Base-by-base conservation (phyloP, 1,140 invertebrate species). In the Saccostrea cuccullata region DNA sequence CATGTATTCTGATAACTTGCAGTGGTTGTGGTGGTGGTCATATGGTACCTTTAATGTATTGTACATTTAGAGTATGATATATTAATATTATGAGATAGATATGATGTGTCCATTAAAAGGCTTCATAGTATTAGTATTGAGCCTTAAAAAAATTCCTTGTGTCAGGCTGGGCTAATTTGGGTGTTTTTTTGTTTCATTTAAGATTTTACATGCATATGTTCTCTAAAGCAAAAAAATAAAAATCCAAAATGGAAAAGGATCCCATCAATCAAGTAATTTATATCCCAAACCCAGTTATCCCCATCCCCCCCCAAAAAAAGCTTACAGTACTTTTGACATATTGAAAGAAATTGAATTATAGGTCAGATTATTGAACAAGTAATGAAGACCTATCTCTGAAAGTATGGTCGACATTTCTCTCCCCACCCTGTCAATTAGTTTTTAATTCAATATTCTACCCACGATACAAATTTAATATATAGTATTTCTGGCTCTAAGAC, bases 11-110 rank as follows among this genome's bases (percentile, higher is more conserved):
- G 23, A 30, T 23, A 84, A 47, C 82, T 77, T 55, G 40, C 55
- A 56, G 82, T 84, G 82, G 82, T 47, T 47, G 9, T 84, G 82
- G 82, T 83, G 73, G 40, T 82, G 82, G 82, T 84, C 82, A 84
- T 55, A 56, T 55, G 82, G 82, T 84, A 84, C 23, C 17, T 55
- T 64, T 64, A 64, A 64, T 64, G 58, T 64, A n/a, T 64, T 64
- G 13, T 64, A 64, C n/a, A 64, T 64, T 60, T 60, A 47, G 47
- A 47, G 9, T 47, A 47, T 36, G 30, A 36, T 36, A 36, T 36
- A 36, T 36, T 47, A 47, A n/a, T 47, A 47, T 3, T 8, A 47
- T 47, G 47, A 47, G 9, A 47, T 6, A 47, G 9, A 47, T 47
- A 47, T 47, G 5, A 47, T 47, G 1, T 47, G 2, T 47, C 47